phyloP scores from a whole-genome alignment of 2,888 invertebrate species.

The Ctena decussata region DNA sequence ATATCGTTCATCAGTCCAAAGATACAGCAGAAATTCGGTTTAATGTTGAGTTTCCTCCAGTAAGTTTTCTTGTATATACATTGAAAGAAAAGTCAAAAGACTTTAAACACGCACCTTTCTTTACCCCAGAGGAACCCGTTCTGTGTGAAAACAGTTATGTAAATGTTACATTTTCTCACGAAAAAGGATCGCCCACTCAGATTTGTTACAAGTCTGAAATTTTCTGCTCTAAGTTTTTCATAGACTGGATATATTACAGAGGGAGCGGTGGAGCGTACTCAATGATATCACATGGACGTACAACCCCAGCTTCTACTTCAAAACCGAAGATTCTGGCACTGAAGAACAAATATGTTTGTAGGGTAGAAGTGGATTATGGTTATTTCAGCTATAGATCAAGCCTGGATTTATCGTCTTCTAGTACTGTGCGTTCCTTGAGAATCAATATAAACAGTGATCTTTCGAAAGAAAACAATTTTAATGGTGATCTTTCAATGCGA shows the following conservation, averaged over 20 bases:
- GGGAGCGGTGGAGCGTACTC: slow-evolving; percentile 59
- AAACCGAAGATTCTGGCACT: slow-evolving; percentile 12
- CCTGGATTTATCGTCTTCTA: slow-evolving; percentile 18
- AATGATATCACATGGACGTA: slow-evolving; percentile 45
- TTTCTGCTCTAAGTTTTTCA: slow-evolving; percentile 36
- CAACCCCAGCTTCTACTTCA: slow-evolving; percentile 9
- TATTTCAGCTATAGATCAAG: slow-evolving; percentile 37
- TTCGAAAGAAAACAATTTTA: slow-evolving; percentile 10
- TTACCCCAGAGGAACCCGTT: not conserved
- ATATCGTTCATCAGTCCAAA: not conserved
- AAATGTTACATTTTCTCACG: slow-evolving; percentile 56
- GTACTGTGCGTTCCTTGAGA: slow-evolving; percentile 36
- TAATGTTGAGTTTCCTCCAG: slow-evolving; percentile 48
- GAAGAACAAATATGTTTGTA: slow-evolving; percentile 35
- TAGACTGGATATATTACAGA: slow-evolving; percentile 56
- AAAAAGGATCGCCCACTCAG: slow-evolving; percentile 34
- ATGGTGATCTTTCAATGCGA: slow-evolving; percentile 83
- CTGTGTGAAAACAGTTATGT: slow-evolving; percentile 46
- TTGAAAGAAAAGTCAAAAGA: slow-evolving; percentile 2
- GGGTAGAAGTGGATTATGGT: slow-evolving; percentile 21
- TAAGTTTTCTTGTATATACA: slow-evolving; percentile 49
- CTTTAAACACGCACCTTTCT: not conserved
- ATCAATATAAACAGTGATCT: slow-evolving; percentile 51
- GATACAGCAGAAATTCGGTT: slow-evolving; percentile 28
- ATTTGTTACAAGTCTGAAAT: slow-evolving; percentile 49